Evolutionary conservation across 2,797 vertebrate species (phyloP), one percentile per base, ranked within the genome.

Genomic region (Varecia variegata): DNA sequence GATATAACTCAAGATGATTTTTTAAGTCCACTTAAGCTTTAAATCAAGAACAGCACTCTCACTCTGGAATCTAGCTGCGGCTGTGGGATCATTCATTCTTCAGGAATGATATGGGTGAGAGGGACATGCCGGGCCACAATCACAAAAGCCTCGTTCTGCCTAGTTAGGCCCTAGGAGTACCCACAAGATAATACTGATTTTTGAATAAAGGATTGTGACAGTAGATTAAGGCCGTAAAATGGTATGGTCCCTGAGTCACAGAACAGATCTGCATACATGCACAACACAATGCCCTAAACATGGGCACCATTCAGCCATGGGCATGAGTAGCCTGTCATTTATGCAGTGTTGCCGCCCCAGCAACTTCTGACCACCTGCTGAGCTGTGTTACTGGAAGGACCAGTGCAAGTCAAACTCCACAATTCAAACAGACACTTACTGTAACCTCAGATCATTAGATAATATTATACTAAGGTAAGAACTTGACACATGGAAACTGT

Each of bases 41-140:
- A 94, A 96, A 94, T 97, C 60, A 96, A 96, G 89, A 97, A 27
- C 38, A 88, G 32, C 50, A 35, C n/a, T 84, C 65, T 86, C 56
- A 43, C 50, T 88, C 82, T 85, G 60, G 65, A 93, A 65, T 83
- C 13, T 38, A 12, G 27, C 81, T 54, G 67, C 74, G 67, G 54
- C 81, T 77, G 0, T 35, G 56, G 76, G 52, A 73, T 65, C 58
- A 3, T 60, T 93, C 70, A 68, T 89, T 93, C 43, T 68, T 88
- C 62, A 62, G 70, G 79, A 79, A 25, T 47, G 25, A 67, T 43
- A 38, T n/a, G 67, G 21, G 20, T 94, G 74, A 93, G 56, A 85
- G 65, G 87, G 79, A 90, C 25, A n/a, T 62, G 65, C 7, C 70
- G 45, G 50, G 54, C 40, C 43, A 30, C 35, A 60, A 68, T 88